These are phyloP conservation scores for Drosophila anomalipes DNA, from an alignment of 2,888 invertebrate species.

Conservation along the genomic window DNA sequence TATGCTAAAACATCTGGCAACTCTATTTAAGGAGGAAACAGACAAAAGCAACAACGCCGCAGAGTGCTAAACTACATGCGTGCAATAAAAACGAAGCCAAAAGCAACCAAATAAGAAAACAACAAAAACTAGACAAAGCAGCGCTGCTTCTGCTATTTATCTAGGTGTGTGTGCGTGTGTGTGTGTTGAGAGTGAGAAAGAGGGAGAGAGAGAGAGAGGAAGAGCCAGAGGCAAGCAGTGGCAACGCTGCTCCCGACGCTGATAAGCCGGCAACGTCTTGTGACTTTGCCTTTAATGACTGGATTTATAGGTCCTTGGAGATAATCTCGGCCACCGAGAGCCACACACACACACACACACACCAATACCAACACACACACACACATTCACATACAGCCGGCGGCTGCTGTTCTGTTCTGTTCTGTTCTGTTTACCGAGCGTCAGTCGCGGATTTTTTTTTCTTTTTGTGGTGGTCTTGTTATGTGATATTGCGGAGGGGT, in stretches of 20 bases:
- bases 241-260: conserved; percentile 46
- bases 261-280: conserved; percentile 82
- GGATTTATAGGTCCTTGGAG: conserved; percentile 85
- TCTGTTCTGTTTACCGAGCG: conserved; percentile 77
- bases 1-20: conserved; percentile 51
- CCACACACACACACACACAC: conserved; percentile 5
- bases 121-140: conserved; percentile 29
- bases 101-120: conserved; percentile 17
- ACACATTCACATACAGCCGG: conserved; percentile 15
- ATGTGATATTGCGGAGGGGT: conserved; percentile 4
- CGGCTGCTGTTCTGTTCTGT: conserved; percentile 55
- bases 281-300: conserved; percentile 85
- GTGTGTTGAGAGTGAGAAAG: conserved; percentile 31
- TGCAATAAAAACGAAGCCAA: conserved; percentile 49
- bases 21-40: conserved; percentile 52
- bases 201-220: neutral
- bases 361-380: conserved; percentile 25
- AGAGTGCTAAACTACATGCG: conserved; percentile 55
- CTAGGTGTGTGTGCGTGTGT: conserved; percentile 7
- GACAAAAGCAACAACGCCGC: conserved; percentile 1
- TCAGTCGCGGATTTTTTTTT: conserved; percentile 29
- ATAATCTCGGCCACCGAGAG: conserved; percentile 79
- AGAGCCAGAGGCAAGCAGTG: conserved; percentile 24
- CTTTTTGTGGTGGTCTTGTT: conserved; percentile 8
- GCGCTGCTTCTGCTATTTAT: conserved; percentile 7